Base-by-base conservation (phyloP, 1,140 invertebrate genomes). In the Bombus impatiens region DNA sequence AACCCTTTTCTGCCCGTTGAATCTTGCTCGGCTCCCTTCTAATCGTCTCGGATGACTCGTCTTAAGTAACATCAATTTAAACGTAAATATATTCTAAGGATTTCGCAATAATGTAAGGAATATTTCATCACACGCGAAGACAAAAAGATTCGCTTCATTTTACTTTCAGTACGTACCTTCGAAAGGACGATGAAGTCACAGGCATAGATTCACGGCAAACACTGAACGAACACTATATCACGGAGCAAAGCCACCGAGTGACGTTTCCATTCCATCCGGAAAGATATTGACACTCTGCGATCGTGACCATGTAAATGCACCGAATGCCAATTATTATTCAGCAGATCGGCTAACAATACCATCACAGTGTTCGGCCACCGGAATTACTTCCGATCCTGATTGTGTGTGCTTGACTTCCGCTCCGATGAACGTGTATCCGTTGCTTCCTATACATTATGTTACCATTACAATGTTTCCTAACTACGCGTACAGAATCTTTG, bases 321-420 rank as follows among this genome's bases (percentile, higher is more conserved):
- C 71, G 68, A 53, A 71, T 82, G 90, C 80, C 91, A 91, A 92
- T 91, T 90, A 78, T 92, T 91, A 87, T 82, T 83, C 90, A 78
- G 78, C 78, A 40, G 67, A 40, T 68, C 53, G 67, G 37, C 78
- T 78, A 84, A 84, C 84, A 86, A 86, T 86, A 47, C 84, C 84
- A 81, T 86, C 86, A 88, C 86, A 81, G 84, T 89, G 79, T 87
- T 82, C 89, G 86, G 81, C 53, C 86, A 82, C 92, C 89, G 89
- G 91, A 94, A 93, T 93, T 89, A 91, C 92, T 93, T 94, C 93
- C 93, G 93, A 94, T 93, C 89, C 88, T 92, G 92, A 93, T 93
- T 93, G 93, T 93, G 70, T 90, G 87, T 88, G 76, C 77, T 87
- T 84, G 82, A 92, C 92, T 92, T 93, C 93, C 92, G 90, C 79